Evolutionary conservation across 2,113 vertebrate species (phyloP), one percentile per base, ranked within the genome.

Genomic region (Gymnobelideus leadbeateri): DNA sequence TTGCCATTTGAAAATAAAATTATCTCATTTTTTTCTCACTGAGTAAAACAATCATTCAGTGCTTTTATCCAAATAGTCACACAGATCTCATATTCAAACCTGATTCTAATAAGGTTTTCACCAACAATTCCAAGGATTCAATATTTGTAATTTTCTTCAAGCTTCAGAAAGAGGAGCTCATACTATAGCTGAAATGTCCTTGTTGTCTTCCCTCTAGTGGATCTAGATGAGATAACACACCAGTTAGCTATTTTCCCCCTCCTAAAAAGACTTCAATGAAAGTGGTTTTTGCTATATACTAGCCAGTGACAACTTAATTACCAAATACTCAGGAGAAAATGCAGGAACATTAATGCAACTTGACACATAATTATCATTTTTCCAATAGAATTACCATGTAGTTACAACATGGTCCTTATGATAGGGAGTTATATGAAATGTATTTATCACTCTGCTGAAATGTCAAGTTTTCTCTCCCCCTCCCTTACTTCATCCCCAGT

Each of bases 281-380:
- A 96, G 61, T 91, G 92, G 96, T 94, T 96, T 97, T 95, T 51
- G 90, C 51, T 94, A 92, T 91, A 93, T 92, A 93, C 54, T 92
- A 61, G 16, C 93, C 51, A 96, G 92, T 94, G 91, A 96, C 94
- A 97, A 95, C 84, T 97, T 96, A 97, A 96, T 97, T 96, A 97
- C 95, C 91, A 68, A 96, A 96, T 92, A 90, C 91, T 96, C 54
- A 57, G 55, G 92, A 96, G 90, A 96, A 51, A 96, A 95, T 91
- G 90, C 84, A 95, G 92, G 77, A 95, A 97, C 90, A 51, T 96
- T 96, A 97, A 96, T 95, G 90, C 16, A 94, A 94, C 91, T 95
- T 97, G 94, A 95, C 95, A 96, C 31, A 16, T 95, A 96, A 98
- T 96, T 97, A 96, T 97, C 89, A 93, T 96, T 96, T 96, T 97